A percentile compares a stretch with the other conserved stretches of the same genome.
Evolutionary conservation across 2,888 invertebrate species (phyloP).

Genomic region (Apamea crenata): DNA sequence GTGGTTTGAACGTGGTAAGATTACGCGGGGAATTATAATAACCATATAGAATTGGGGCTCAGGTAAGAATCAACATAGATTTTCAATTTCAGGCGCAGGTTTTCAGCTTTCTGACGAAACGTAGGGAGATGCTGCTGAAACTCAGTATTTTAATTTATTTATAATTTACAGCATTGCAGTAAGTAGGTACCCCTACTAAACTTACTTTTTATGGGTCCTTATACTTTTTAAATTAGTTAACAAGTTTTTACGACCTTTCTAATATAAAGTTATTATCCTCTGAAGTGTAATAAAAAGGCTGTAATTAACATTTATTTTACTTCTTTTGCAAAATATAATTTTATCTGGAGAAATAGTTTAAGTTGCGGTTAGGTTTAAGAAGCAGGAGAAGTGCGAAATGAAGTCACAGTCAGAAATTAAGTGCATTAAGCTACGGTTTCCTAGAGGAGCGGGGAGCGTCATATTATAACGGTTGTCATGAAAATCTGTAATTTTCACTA

Average conservation of each 20-base stretch:
- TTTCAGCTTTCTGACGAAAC: neutral
- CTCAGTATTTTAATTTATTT: constrained; percentile 9
- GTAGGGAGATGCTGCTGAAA: neutral
- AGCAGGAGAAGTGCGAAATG: neutral
- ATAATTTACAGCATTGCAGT: constrained; percentile 22
- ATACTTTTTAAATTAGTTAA: constrained; percentile 17
- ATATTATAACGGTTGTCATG: too few relatives aligned
- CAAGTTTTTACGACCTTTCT: constrained; percentile 31
- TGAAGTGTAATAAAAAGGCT: constrained; percentile 24
- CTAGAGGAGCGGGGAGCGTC: too few relatives aligned
- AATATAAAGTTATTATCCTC: constrained; percentile 46
- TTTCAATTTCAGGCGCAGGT: neutral
- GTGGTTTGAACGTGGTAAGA: neutral
- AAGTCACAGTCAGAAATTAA: neutral
- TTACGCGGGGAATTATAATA: neutral
- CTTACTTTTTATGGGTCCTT: constrained; percentile 5
- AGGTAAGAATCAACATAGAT: neutral
- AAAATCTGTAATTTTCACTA: too few relatives aligned
- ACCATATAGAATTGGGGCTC: too few relatives aligned
- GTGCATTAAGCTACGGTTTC: too few relatives aligned
- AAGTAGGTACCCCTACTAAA: neutral
- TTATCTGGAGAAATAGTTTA: neutral
- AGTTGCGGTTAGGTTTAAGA: neutral
- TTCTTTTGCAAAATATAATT: neutral
- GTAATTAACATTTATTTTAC: constrained; percentile 11